Evolutionary conservation across 1,140 invertebrate genomes (phyloP), one percentile per base, ranked within the genome.

Genomic region (Apocrypta bakeri): DNA sequence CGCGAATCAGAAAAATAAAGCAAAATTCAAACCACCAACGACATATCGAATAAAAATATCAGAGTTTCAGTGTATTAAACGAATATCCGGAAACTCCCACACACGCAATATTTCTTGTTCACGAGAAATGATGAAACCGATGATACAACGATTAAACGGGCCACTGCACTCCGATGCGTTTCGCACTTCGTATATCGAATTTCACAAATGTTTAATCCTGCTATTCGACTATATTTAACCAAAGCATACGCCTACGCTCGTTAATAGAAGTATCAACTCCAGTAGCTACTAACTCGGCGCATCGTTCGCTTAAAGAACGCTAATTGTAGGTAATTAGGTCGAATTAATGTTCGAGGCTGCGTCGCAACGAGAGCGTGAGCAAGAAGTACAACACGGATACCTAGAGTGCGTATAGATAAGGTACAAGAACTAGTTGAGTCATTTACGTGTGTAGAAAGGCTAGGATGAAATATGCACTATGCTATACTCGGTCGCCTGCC

Each of bases 271-370:
- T 21, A 21, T 56, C 48, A n/a, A 56, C 21, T 3, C 21, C 17
- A 56, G 48, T 17, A 12, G 21, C 21, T 48, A 48, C n/a, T 56
- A n/a, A 21, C 48, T n/a, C 48, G n/a, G 48, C 48, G 48, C 48
- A 56, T 56, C 48, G 9, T 27, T 33, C 66, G 14, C 61, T 27
- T 72, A 42, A 71, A 73, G 64, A 63, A 79, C 81, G 83, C 79
- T 87, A 88, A 88, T 89, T 87, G 82, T 81, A 79, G 84, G 87
- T 86, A 86, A 89, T 87, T 87, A 78, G 88, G 87, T 87, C 85
- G 77, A 85, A 86, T 85, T 84, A 85, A 85, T 84, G 81, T 81
- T 79, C 17, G 14, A 48, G 68, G 64, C 48, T 56, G 17, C 17
- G 48, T 21, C 33, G 56, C 29, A 56, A 61, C 6, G 33, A 68